These are phyloP conservation scores for Haliaeetus leucogaster DNA, from an alignment of 2,113 vertebrate species.

Conservation along the genomic window DNA sequence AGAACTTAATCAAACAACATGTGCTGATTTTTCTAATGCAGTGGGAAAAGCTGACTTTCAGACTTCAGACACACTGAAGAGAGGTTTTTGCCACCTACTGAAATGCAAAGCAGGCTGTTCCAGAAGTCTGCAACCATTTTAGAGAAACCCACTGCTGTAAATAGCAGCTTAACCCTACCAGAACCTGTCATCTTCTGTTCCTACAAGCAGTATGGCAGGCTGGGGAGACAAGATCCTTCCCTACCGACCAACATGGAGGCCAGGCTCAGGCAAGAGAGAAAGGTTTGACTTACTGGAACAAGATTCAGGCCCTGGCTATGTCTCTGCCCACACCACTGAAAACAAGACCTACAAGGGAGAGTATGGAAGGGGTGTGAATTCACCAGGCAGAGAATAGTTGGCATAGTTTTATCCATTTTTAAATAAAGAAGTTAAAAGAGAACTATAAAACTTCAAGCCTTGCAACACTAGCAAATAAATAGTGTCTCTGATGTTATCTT, in stretches of 20 bases:
- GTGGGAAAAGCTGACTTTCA: neutral
- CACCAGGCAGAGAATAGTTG: neutral
- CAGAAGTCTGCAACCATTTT: neutral
- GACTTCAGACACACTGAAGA: neutral
- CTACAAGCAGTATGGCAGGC: neutral
- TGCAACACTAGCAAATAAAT: neutral
- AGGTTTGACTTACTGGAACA: neutral
- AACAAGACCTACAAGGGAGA: neutral
- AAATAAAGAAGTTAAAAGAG: slow-evolving; percentile 4
- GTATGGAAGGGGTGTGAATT: neutral
- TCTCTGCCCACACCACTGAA: neutral
- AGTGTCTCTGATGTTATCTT: neutral
- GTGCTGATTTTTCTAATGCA: slow-evolving; percentile 32
- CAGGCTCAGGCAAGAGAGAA: neutral
- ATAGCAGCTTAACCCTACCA: neutral
- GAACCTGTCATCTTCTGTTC: neutral
- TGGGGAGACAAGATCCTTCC: neutral
- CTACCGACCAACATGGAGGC: fast-evolving
- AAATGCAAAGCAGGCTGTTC: neutral
- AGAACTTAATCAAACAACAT: slow-evolving; percentile 6
- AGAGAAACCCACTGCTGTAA: neutral
- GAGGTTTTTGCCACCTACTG: neutral
- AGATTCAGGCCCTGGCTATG: neutral
- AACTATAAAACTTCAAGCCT: slow-evolving; percentile 1
- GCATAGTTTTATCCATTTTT: neutral